Conservation (phyloP, 2,113 vertebrate species). For the Tiliqua scincoides region DNA sequence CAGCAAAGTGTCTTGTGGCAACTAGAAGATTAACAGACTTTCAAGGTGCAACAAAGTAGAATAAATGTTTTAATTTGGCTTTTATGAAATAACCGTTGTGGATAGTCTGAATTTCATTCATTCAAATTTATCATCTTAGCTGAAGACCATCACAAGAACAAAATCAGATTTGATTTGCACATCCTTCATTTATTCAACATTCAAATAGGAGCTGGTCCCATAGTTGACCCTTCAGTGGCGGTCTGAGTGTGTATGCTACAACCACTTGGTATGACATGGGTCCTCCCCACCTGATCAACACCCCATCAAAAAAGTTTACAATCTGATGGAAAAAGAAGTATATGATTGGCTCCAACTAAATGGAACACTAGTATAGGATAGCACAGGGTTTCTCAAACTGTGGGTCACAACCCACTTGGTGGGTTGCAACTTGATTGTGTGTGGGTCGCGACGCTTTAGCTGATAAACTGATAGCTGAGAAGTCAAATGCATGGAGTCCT, state of each 20-base stretch:
- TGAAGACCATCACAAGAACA: background rate
- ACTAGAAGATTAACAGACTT: background rate
- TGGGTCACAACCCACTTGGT: too few species aligned
- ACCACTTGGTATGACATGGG: background rate
- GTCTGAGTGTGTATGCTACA: background rate
- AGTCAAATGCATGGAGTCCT: too few species aligned
- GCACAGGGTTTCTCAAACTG: too few species aligned
- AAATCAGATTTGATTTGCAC: background rate
- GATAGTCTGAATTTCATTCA: background rate
- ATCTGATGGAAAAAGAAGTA: background rate
- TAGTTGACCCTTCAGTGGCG: too few species aligned
- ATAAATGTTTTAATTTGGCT: fast-evolving
- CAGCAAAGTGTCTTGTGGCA: background rate
- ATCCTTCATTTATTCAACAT: too few species aligned
- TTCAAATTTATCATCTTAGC: background rate
- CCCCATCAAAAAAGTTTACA: background rate
- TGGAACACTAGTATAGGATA: background rate
- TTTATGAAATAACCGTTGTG: background rate
- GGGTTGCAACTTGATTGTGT: too few species aligned
- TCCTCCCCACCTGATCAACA: background rate
- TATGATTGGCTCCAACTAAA: background rate
- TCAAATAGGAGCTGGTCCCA: background rate
- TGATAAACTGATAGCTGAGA: too few species aligned
- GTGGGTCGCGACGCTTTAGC: too few species aligned
- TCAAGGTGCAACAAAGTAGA: background rate